Conservation (phyloP, 2,888 invertebrate species). For the Notodonta ziczac region DNA sequence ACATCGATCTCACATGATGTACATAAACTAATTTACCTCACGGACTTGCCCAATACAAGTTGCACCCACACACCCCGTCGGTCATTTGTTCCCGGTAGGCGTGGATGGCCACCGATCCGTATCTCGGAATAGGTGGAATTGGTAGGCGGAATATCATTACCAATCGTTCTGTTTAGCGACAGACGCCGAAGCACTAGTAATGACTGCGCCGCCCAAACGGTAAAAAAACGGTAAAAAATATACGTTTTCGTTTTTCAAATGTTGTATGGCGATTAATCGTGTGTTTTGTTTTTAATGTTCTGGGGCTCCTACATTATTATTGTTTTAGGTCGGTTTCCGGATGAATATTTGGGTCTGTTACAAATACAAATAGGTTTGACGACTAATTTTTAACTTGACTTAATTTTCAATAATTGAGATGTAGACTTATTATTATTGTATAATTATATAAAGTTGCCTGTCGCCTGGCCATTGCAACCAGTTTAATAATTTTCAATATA, state of each 20-base stretch:
- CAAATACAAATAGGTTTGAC: too few relatives aligned
- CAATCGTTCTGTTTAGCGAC: constrained; percentile 68
- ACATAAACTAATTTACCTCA: constrained; percentile 3
- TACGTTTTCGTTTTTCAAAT: neutral
- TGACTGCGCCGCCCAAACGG: constrained; percentile 63
- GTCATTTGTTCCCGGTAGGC: constrained; percentile 71
- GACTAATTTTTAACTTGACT: too few relatives aligned
- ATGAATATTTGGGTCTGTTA: too few relatives aligned
- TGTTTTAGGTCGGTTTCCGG: too few relatives aligned
- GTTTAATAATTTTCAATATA: too few relatives aligned
- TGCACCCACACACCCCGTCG: constrained; percentile 28
- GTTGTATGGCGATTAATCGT: constrained; percentile 17
- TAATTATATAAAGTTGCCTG: too few relatives aligned
- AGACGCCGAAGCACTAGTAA: constrained; percentile 59
- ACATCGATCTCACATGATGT: neutral
- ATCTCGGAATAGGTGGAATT: constrained; percentile 78
- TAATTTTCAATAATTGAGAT: too few relatives aligned
- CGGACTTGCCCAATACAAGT: neutral
- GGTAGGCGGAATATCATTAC: constrained; percentile 82
- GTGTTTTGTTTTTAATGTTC: constrained; percentile 10
- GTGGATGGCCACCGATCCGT: constrained; percentile 76
- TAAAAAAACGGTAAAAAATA: constrained; percentile 44
- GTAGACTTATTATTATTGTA: too few relatives aligned
- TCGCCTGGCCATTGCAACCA: too few relatives aligned
- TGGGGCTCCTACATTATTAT: neutral